Base-by-base conservation (phyloP, 2,888 invertebrate species). In the Temnothorax rugatulus region DNA sequence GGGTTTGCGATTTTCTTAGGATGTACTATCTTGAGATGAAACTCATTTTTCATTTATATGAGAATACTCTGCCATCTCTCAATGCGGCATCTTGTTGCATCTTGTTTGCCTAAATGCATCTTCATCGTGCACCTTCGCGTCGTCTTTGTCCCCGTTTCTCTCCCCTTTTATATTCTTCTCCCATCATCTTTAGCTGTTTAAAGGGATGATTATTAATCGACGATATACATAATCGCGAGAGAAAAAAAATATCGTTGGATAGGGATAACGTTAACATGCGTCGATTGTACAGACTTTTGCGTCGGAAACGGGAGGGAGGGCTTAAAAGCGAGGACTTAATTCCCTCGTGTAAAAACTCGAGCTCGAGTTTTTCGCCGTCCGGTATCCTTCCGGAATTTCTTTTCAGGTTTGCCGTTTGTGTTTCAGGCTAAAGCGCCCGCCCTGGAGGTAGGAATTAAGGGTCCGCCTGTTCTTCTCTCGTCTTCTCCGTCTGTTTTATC, bases 381-480 rank as follows among this genome's bases (percentile, higher is more conserved):
- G 73, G 73, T 47, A 59, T 71, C 18, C 79, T 81, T 63, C 66
- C 74, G 73, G 82, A 86, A 87, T 91, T 90, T 89, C 91, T 92
- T 93, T 93, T 93, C 93, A 94, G 92, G 90, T 92, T 92, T 94
- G 92, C 93, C 93, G 91, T 94, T 94, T 94, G 94, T 94, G 94
- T 94, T 94, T 94, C 94, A 94, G 94, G 93, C 94, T 92, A 94
- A 94, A 94, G 90, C 94, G 88, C 93, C 94, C 93, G 93, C 93
- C 92, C 93, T 93, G 92, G 94, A 94, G 94, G 94, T 94, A 94
- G 92, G 94, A 94, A 92, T 93, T 91, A 93, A 91, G 90, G 91
- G 87, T 93, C 91, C 91, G 91, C 92, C 92, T 91, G 87, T 87
- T 89, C 87, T 89, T 89, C 89, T 90, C 85, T 87, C 85, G 61